Percentiles rank a stretch among this genome's conserved stretches.
phyloP scores from a whole-genome alignment of 2,888 invertebrate species.

The Oeneis ivallda region DNA sequence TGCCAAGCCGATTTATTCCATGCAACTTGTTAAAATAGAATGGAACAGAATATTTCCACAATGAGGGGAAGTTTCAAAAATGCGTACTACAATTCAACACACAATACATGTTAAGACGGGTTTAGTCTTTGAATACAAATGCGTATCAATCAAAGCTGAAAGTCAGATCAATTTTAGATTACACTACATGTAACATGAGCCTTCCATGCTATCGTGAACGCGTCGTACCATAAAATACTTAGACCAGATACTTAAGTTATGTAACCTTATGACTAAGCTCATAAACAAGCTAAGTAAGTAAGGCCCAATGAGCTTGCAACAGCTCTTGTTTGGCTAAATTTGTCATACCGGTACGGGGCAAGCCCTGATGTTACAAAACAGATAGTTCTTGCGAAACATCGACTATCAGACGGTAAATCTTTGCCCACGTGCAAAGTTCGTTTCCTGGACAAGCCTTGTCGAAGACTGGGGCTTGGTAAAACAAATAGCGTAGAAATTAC shows the following conservation, averaged over 20 bases:
- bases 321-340: constrained; percentile 10
- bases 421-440: constrained; percentile 29
- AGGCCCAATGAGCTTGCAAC: not conserved
- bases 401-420: constrained; percentile 33
- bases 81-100: too few relatives aligned
- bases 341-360: constrained; percentile 15
- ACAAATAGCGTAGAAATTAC: not conserved
- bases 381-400: constrained; percentile 29
- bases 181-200: too few relatives aligned
- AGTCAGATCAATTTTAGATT: too few relatives aligned
- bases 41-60: too few relatives aligned
- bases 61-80: too few relatives aligned
- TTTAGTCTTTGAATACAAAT: too few relatives aligned
- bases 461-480: constrained; percentile 2
- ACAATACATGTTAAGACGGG: too few relatives aligned
- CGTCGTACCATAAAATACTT: too few relatives aligned
- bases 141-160: too few relatives aligned
- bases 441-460: constrained; percentile 29
- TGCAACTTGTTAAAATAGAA: too few relatives aligned
- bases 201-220: too few relatives aligned
- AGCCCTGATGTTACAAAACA: constrained; percentile 14
- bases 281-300: not conserved
- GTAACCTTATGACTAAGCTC: not conserved
- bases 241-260: not conserved
- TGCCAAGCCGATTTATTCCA: too few relatives aligned